These are phyloP conservation scores for Euzetes globulus DNA, from an alignment of 2,888 invertebrate genomes.

Conservation along the genomic window DNA sequence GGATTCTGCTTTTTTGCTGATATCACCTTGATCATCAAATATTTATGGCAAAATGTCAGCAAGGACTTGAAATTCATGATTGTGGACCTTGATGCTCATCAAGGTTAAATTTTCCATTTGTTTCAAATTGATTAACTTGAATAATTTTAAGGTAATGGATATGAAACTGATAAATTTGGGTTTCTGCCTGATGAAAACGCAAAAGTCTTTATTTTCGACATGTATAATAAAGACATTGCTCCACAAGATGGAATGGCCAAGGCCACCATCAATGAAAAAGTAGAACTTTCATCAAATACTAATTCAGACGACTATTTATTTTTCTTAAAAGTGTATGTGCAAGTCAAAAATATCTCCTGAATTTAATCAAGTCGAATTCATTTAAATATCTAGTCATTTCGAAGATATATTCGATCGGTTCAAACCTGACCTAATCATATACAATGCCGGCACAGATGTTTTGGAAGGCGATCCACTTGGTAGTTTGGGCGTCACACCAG, in stretches of 20 bases:
- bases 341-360: no score
- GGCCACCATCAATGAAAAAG: constrained; percentile 42
- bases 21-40: constrained; percentile 67
- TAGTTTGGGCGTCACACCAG: constrained; percentile 59
- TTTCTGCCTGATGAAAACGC: not conserved
- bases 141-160: constrained; percentile 72
- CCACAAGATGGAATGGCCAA: constrained; percentile 69
- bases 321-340: constrained; percentile 59
- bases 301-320: constrained; percentile 63
- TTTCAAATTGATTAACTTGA: no score
- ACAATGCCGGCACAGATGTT: constrained; percentile 84
- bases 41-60: constrained; percentile 54
- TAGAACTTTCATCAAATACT: constrained; percentile 55
- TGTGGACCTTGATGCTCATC: constrained; percentile 84
- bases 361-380: no score
- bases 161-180: constrained; percentile 58
- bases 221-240: constrained; percentile 73
- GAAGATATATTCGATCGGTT: constrained; percentile 60
- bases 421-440: constrained; percentile 70
- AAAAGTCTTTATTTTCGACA: constrained; percentile 77
- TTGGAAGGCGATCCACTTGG: constrained; percentile 71
- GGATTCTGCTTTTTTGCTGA: constrained; percentile 88
- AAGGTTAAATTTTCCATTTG: constrained; percentile 54
- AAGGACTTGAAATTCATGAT: constrained; percentile 54
- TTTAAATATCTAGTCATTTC: constrained; percentile 57